Base-by-base conservation (phyloP, 2,797 vertebrate genomes). In the Cyprinodon diabolis region DNA sequence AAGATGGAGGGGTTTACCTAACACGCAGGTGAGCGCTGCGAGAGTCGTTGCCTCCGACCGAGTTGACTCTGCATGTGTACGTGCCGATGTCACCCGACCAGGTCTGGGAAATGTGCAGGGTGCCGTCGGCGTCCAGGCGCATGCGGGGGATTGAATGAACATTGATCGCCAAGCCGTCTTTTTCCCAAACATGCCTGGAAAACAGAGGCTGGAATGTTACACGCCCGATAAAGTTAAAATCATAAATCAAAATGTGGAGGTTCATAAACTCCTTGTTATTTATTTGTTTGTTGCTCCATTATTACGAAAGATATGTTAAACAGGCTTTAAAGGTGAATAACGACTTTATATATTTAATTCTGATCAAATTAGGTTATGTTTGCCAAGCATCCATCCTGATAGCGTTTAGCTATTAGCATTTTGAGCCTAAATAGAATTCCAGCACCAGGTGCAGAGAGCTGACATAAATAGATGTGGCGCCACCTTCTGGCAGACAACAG, bases 71-170 rank as follows among this genome's bases (percentile, higher is more conserved):
- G 94, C 97, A 99, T 45, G 96, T 98, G 93, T 99, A 99, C 0
- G 95, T 98, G 84, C 97, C 97, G 0, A 98, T 98, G 93, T 99
- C 98, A 0, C 98, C 98, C 0, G 98, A 99, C 98, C 97, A 99
- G 0, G 98, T 99, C 83, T 99, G 98, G 21, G 97, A 96, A 92
- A 99, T 97, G 91, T 98, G 96, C 72, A 99, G 94, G 11, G 97
- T 96, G 71, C 97, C 97, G 0, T 89, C 92, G 1, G 86, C 82
- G 0, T 98, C 97, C 87, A 97, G 87, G 0, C 93, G 95, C 87
- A 98, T 87, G 65, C 98, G 95, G 0, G 96, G 96, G 47, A 93
- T 83, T 1, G 91, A 94, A 72, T 95, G 96, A 1, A 92, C 67
- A 7, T 94, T 94, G 81, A 99, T 89, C 0, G 84, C 47, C 0